Conservation (phyloP, 2,113 vertebrate genomes). For the Chrysemys picta region DNA sequence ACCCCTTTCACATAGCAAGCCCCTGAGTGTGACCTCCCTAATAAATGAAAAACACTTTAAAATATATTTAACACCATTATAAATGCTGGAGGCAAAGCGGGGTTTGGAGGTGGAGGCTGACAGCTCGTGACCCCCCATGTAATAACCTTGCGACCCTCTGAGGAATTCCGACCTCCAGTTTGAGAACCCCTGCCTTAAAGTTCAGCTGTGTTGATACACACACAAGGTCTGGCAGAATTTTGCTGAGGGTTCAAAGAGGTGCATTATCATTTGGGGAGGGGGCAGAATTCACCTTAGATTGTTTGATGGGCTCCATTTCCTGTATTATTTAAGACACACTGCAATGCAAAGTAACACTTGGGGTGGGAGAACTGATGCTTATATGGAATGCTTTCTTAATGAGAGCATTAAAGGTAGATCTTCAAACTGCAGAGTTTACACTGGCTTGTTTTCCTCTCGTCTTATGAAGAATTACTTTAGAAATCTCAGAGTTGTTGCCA, state of each 20-base stretch:
- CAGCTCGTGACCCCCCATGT: too few relatives aligned
- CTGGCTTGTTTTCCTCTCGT: neutral
- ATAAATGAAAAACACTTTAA: too few relatives aligned
- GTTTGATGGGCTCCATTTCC: neutral
- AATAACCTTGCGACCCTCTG: too few relatives aligned
- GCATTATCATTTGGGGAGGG: neutral
- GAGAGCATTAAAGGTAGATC: neutral
- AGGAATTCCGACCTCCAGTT: too few relatives aligned
- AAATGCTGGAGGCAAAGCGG: too few relatives aligned
- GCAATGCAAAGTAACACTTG: neutral
- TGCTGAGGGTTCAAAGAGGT: accelerated
- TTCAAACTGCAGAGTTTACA: neutral
- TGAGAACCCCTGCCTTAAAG: neutral
- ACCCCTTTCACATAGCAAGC: too few relatives aligned
- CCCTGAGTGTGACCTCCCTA: too few relatives aligned
- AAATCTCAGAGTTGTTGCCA: neutral
- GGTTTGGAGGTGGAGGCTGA: too few relatives aligned
- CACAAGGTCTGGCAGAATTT: neutral
- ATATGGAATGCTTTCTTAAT: neutral
- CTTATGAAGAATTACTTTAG: neutral
- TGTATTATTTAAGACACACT: accelerated
- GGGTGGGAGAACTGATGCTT: accelerated
- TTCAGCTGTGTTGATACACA: neutral
- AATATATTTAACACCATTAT: too few relatives aligned
- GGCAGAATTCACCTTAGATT: neutral